Percentiles rank a stretch among this genome's conserved stretches.
Conservation (phyloP, 2,113 vertebrate genomes). For the Dasyprocta punctata region DNA sequence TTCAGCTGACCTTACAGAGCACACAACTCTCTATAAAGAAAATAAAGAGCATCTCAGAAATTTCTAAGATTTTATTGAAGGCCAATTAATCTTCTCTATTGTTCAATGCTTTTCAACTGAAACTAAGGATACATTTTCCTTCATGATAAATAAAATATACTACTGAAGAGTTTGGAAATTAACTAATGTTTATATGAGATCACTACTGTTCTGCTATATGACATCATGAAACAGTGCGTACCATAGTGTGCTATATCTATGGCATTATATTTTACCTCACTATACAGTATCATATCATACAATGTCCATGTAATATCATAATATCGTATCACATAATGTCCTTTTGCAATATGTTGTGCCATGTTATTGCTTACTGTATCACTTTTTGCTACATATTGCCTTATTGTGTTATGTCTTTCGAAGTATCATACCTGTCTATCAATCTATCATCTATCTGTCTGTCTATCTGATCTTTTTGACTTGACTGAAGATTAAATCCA, state of each 20-base stretch:
- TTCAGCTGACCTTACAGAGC: background rate
- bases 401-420: background rate
- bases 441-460: background rate
- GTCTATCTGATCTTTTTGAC: background rate
- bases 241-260: background rate
- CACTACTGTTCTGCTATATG: background rate
- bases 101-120: background rate
- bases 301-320: background rate
- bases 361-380: background rate
- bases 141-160: background rate
- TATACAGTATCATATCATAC: background rate
- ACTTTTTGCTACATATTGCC: background rate
- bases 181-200: background rate
- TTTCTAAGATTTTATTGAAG: background rate
- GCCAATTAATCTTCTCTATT: background rate
- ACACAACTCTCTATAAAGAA: background rate
- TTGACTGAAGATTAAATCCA: background rate
- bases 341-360: background rate
- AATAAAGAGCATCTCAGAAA: background rate
- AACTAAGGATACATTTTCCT: background rate
- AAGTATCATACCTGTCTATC: background rate
- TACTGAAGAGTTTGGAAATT: background rate
- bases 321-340: background rate
- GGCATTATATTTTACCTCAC: background rate
- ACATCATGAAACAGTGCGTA: background rate